Base-by-base conservation (phyloP, 2,113 vertebrate genomes). In the Carettochelys insculpta region DNA sequence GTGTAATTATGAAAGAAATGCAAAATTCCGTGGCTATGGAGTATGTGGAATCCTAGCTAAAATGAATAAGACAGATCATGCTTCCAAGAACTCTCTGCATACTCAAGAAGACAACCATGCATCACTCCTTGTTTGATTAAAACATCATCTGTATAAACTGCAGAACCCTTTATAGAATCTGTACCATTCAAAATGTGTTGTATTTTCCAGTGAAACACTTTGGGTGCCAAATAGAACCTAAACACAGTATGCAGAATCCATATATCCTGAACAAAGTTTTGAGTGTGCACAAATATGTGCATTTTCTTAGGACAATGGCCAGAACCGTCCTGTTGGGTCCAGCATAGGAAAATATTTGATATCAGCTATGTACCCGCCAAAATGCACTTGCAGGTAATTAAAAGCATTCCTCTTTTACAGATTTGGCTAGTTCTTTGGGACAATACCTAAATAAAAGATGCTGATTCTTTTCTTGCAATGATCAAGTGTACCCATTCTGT, bases 251-350 rank as follows among this genome's bases (percentile, higher is more conserved):
- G 56, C 6, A 12, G 27, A 34, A 34, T 34, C 56, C 31, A 24
- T 75, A 14, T 45, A 25, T 75, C 43, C n/a, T 41, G 43, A 75
- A 45, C n/a, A 38, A 25, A 22, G 38, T 75, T 8, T 75, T 34
- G 91, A 95, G 90, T 52, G 88, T 86, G 29, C 82, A 10, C 2
- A 90, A 95, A 96, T 76, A 22, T 50, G 84, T 5, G 82, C 76
- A 31, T 96, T 94, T 96, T 85, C 92, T 86, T 86, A 92, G 82
- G 92, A 86, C 92, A 96, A 92, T 91, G 93, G 94, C 92, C 91
- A 93, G 89, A 80, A 56, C 94, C 92, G 85, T 38, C 88, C 95
- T 93, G 95, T 51, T 90, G 88, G 91, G 61, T 90, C 91, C 82
- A 91, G 91, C 73, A 17, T 53, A 95, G 90, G 89, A 92, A 94